Evolutionary conservation across 2,797 vertebrate genomes (phyloP), one percentile per base, ranked within the genome.

Genomic region (Anolis apletophallus): DNA sequence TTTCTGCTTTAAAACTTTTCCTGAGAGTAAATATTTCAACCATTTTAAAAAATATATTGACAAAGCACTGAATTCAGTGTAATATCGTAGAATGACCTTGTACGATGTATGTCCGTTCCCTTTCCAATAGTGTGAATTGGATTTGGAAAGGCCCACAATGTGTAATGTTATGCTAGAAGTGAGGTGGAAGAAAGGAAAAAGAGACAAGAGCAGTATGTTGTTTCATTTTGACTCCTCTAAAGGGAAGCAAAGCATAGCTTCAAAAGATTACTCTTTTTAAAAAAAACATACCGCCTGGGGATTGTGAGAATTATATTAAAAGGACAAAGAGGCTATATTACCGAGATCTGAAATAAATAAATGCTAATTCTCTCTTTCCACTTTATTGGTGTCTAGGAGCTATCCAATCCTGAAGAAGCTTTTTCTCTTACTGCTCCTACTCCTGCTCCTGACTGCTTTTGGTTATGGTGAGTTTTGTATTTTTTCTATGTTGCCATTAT

Each of bases 381-480:
- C 69, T 87, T 85, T 19, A 1, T 7, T 0, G 0, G 2, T 80
- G 10, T 88, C 67, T 86, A 97, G 96, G 92, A 91, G 90, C 69
- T 94, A 95, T 87, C 93, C 91, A 0, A 46, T 85, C 80, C 88
- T 96, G 89, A 97, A 94, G 94, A 94, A 89, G 0, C 94, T 89
- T 10, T 85, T 97, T 16, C 81, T 95, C 75, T 91, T 96, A 59
- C 90, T 97, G 0, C 73, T 96, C 0, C 85, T 97, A 2, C 92
- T 97, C 14, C 83, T 97, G 26, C 86, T 97, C 16, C 94, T 97
- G 0, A 19, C 92, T 0, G 92, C 92, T 40, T 81, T 93, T 0
- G 92, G 94, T 55, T 96, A 94, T 0, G 95, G 96, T 97, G 86
- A 96, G 96, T 84, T 0, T 5, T 1, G 17, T n/a, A n/a, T 40